Conservation (phyloP, 2,888 invertebrate species). For the Hydraecia micacea region DNA sequence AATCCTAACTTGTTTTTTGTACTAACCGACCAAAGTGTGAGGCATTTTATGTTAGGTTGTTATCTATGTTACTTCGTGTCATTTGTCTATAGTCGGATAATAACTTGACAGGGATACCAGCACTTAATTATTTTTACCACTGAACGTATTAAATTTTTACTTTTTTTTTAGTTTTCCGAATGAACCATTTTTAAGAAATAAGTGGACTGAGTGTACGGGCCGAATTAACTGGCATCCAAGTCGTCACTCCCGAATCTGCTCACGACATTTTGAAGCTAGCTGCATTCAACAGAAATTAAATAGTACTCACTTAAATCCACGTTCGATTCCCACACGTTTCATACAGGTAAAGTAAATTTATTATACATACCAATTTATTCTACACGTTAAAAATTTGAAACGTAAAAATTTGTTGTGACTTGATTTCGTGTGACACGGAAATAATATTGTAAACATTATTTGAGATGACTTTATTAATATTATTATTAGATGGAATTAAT, state of each 20-base stretch:
- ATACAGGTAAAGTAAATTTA: not conserved
- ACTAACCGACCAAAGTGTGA: not conserved
- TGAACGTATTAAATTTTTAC: not conserved
- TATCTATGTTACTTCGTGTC: not conserved
- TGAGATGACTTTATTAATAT: too few species aligned
- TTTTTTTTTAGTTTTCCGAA: not conserved
- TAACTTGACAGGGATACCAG: not conserved
- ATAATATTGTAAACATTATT: too few species aligned
- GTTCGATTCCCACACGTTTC: not conserved
- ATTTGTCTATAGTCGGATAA: slow-evolving; percentile 1
- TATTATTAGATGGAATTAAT: too few species aligned
- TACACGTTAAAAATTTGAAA: too few species aligned
- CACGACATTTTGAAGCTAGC: not conserved
- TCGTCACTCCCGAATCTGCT: not conserved
- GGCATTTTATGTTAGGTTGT: not conserved
- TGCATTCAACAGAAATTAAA: not conserved
- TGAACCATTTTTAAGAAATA: too few species aligned
- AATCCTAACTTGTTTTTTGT: not conserved
- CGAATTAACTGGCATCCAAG: too few species aligned
- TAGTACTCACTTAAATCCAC: not conserved
- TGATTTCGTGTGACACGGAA: too few species aligned
- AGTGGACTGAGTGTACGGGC: too few species aligned
- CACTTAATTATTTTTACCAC: not conserved
- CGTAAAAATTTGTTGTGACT: too few species aligned
- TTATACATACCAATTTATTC: too few species aligned